A percentile compares a stretch with the other conserved stretches of the same genome.
Evolutionary conservation across 2,113 vertebrate genomes (phyloP).

Genomic region (Oncorhynchus tshawytscha): DNA sequence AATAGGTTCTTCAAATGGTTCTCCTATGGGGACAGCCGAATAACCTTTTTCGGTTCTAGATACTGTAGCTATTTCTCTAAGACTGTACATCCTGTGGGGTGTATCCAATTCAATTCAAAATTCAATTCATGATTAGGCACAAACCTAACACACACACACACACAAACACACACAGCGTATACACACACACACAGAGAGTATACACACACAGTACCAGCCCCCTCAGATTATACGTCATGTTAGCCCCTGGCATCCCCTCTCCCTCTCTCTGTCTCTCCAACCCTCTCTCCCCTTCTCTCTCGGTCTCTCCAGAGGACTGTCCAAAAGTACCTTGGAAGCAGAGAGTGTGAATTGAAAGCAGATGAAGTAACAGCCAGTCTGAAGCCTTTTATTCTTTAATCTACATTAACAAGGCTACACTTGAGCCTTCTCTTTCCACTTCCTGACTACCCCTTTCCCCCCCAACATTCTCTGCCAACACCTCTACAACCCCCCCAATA

Average conservation of each 20-base stretch:
- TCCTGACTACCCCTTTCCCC: slow-evolving; percentile 6
- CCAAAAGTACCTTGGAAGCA: background rate
- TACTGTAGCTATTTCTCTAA: no score
- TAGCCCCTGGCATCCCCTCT: background rate
- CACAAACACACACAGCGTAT: slow-evolving; percentile 3
- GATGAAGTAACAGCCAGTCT: slow-evolving; percentile 33
- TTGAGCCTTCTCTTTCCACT: slow-evolving; percentile 14
- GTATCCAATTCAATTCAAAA: no score
- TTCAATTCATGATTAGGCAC: no score
- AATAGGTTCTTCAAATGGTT: no score
- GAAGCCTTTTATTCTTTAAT: slow-evolving; percentile 5
- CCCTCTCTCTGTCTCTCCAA: background rate
- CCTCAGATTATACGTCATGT: slow-evolving; percentile 17
- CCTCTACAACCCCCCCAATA: background rate
- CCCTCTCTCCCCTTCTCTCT: background rate
- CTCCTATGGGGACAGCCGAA: no score
- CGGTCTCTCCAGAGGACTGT: background rate
- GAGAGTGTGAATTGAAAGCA: slow-evolving; percentile 46
- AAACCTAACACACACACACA: background rate
- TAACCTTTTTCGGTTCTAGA: no score
- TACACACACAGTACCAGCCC: background rate
- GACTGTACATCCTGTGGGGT: no score
- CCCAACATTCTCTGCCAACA: background rate
- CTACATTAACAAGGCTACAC: slow-evolving; percentile 17
- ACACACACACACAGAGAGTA: slow-evolving; percentile 3